Conservation (phyloP, 1,140 invertebrate genomes). For the Zaprionus ghesquierei region DNA sequence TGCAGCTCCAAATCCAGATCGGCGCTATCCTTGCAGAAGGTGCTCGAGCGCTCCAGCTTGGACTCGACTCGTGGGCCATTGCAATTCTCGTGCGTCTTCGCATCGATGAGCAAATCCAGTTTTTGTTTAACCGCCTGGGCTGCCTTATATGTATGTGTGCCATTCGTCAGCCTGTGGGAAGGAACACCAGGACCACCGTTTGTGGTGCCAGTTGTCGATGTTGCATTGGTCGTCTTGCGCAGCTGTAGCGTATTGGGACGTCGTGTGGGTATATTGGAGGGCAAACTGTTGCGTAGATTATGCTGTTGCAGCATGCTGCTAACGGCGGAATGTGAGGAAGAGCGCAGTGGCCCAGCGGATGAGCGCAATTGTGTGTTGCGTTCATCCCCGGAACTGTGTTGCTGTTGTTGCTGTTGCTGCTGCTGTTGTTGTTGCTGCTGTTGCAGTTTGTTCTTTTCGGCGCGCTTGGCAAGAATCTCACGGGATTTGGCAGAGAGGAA, state of each 20-base stretch:
- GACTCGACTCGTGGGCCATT: slow-evolving; percentile 60
- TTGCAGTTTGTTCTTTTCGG: slow-evolving; percentile 76
- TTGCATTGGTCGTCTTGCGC: slow-evolving; percentile 65
- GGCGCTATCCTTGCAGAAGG: slow-evolving; percentile 80
- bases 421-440: slow-evolving; percentile 68
- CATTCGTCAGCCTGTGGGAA: slow-evolving; percentile 40
- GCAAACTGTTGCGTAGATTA: slow-evolving; percentile 67
- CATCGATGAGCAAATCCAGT: slow-evolving; percentile 73
- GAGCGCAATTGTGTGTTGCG: slow-evolving; percentile 53
- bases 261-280: slow-evolving; percentile 77
- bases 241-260: slow-evolving; percentile 78
- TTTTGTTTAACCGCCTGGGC: slow-evolving; percentile 74
- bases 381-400: slow-evolving; percentile 74
- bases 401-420: slow-evolving; percentile 45
- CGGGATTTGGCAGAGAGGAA: slow-evolving; percentile 80
- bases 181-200: slow-evolving; percentile 26
- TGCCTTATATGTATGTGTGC: slow-evolving; percentile 41
- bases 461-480: slow-evolving; percentile 76
- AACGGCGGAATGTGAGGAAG: slow-evolving; percentile 77
- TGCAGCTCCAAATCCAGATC: slow-evolving; percentile 77
- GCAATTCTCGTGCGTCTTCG: slow-evolving; percentile 27
- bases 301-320: slow-evolving; percentile 68
- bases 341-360: slow-evolving; percentile 62
- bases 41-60: slow-evolving; percentile 81
- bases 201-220: slow-evolving; percentile 51